Evolutionary conservation across 2,888 invertebrate genomes (phyloP).

Genomic region (Aethes cnicana): DNA sequence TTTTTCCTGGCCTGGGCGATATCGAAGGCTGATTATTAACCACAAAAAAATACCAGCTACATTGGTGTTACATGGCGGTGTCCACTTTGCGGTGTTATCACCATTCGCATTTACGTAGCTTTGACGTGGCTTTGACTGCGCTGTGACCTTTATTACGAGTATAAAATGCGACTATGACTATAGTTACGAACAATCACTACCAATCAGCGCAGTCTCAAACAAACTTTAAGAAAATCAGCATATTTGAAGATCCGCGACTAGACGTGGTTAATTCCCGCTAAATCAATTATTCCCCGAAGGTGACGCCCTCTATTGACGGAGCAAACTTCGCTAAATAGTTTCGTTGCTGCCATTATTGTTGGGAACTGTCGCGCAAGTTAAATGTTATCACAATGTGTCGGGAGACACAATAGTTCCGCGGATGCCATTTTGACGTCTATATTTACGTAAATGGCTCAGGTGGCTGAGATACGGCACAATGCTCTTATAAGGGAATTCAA

Average conservation of each 20-base stretch:
- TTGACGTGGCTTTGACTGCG: too few species aligned
- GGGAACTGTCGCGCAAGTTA: slow-evolving; percentile 70
- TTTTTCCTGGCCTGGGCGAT: too few species aligned
- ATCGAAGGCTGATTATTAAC: too few species aligned
- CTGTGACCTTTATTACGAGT: too few species aligned
- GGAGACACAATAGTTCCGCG: slow-evolving; percentile 56
- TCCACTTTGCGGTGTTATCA: too few species aligned
- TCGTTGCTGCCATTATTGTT: slow-evolving; percentile 76
- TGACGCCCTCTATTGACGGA: slow-evolving; percentile 76
- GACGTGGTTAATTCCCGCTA: slow-evolving; percentile 65
- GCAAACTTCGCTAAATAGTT: slow-evolving; percentile 79
- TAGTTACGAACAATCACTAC: slow-evolving; percentile 8
- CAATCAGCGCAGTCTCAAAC: slow-evolving; percentile 27
- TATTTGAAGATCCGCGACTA: slow-evolving; percentile 50
- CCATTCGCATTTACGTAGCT: too few species aligned
- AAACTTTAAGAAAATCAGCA: slow-evolving; percentile 42
- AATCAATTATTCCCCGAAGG: slow-evolving; percentile 77
- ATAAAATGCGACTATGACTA: too few species aligned
- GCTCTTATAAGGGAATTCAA: too few species aligned
- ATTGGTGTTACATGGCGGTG: too few species aligned
- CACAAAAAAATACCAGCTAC: too few species aligned
- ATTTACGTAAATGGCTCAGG: slow-evolving; percentile 25
- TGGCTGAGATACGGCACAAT: slow-evolving; percentile 31
- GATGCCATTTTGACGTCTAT: slow-evolving; percentile 39
- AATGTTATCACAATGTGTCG: slow-evolving; percentile 51